Conservation (phyloP, 2,888 invertebrate genomes). For the Oscheius sp. region DNA sequence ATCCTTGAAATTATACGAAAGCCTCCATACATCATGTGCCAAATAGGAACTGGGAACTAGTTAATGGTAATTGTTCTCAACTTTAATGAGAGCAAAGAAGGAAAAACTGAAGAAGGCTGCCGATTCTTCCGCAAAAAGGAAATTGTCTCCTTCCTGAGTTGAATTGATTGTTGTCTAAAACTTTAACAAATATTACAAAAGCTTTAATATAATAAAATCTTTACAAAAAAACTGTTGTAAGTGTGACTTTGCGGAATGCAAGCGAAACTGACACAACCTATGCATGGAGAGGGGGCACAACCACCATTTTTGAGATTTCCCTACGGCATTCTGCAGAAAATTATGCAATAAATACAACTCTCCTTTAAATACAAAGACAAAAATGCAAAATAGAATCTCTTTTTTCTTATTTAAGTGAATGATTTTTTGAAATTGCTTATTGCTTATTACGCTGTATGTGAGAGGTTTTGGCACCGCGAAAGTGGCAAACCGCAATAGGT, state of each 20-base stretch:
- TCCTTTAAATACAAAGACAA: not conserved
- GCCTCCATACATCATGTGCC: too few relatives aligned
- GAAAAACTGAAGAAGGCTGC: too few relatives aligned
- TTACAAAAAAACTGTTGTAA: not conserved
- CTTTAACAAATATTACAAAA: too few relatives aligned
- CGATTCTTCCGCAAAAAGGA: too few relatives aligned
- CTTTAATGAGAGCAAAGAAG: too few relatives aligned
- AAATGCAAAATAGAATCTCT: conserved; percentile 6
- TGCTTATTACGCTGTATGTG: not conserved
- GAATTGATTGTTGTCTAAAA: too few relatives aligned
- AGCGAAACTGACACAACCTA: conserved; percentile 26
- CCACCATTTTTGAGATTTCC: conserved; percentile 24
- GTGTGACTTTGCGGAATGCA: conserved; percentile 25
- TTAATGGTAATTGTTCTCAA: too few relatives aligned
- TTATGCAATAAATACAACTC: conserved; percentile 7
- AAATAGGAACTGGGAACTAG: too few relatives aligned
- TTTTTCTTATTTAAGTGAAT: conserved; percentile 17
- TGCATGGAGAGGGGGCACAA: not conserved
- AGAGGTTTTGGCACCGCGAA: conserved; percentile 17
- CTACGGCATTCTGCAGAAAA: conserved; percentile 10
- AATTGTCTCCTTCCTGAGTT: too few relatives aligned
- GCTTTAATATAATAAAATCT: not conserved
- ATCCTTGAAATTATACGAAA: too few relatives aligned
- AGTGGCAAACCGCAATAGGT: too few relatives aligned
- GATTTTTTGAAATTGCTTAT: not conserved